phyloP scores from a whole-genome alignment of 2,113 vertebrate species.

The Rhadina sibilatrix region DNA sequence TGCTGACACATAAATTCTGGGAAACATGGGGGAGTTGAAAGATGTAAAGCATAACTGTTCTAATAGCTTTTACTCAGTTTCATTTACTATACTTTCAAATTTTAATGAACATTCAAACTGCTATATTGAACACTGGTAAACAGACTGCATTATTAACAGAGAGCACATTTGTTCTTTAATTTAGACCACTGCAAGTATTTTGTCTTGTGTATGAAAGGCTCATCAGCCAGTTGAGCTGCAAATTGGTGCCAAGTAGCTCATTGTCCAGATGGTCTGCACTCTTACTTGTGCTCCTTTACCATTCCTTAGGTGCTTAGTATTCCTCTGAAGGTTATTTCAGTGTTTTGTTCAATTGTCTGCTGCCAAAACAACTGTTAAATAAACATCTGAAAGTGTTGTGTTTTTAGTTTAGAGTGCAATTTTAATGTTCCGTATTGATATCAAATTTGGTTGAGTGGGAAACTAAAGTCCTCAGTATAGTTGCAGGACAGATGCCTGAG shows the following conservation, averaged over 20 bases:
- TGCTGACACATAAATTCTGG: background rate
- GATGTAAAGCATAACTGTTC: background rate
- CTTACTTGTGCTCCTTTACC: background rate
- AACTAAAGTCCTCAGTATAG: background rate
- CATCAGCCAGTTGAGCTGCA: background rate
- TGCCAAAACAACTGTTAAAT: constrained; percentile 48
- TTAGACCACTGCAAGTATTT: background rate
- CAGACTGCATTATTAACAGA: background rate
- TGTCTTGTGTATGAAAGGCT: background rate
- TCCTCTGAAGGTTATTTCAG: background rate
- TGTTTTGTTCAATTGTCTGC: background rate
- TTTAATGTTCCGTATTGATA: background rate
- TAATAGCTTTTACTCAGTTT: background rate
- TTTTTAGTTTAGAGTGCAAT: constrained; percentile 11
- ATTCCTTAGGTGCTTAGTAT: background rate
- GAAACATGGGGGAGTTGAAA: background rate
- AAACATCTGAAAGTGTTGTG: background rate
- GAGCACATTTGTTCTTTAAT: background rate
- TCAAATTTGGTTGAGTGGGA: background rate
- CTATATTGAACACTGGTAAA: background rate
- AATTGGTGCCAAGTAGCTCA: background rate
- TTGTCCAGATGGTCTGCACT: constrained; percentile 14
- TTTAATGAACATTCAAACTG: background rate
- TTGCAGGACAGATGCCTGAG: background rate
- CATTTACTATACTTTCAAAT: background rate